Evolutionary conservation across 1,140 invertebrate species (phyloP), one percentile per base, ranked within the genome.

Genomic region (Dendrolimus punctatus): DNA sequence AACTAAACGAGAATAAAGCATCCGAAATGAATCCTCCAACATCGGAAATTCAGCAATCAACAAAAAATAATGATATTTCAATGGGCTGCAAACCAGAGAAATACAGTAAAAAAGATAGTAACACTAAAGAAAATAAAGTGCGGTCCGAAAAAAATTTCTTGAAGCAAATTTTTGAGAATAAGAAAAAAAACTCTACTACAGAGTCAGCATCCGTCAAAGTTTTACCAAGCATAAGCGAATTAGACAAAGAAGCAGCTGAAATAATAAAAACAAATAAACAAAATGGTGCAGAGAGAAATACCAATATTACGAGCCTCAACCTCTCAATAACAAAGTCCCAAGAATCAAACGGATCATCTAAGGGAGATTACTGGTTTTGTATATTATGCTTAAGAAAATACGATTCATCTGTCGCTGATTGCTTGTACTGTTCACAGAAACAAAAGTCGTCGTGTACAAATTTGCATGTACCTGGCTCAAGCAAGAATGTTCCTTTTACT

Each of bases 181-280:
- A 69, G 65, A 84, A 83, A 61, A 73, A 76, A 66, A 76, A 75
- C 65, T 81, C 80, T n/a, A 61, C 64, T 9, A 58, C 74, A 44
- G 80, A 83, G 49, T 71, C 68, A 39, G 52, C 64, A 23, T 60
- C 72, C 8, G 57, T 80, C 6, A 92, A 91, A 36, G 88, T 93
- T 53, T 75, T 95, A n/a, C 91, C 92, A 0, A 95, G 93, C 70
- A 94, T 95, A 58, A 95, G 93, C 70, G 93, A 95, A 68, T 80
- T 95, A 36, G 94, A 95, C 73, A 89, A 92, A 66, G 93, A 95
- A 82, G 93, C 94, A 2, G 89, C 91, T 0, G 92, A 93, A 71
- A 94, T 95, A 55, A 90, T 95, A 39, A 89, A 91, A 61, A 74
- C 57, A 5, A 73, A 72, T 40, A 85, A 73, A 64, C 49, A 60